Evolutionary conservation across 2,888 invertebrate species (phyloP).

Genomic region (Melipona beecheii): DNA sequence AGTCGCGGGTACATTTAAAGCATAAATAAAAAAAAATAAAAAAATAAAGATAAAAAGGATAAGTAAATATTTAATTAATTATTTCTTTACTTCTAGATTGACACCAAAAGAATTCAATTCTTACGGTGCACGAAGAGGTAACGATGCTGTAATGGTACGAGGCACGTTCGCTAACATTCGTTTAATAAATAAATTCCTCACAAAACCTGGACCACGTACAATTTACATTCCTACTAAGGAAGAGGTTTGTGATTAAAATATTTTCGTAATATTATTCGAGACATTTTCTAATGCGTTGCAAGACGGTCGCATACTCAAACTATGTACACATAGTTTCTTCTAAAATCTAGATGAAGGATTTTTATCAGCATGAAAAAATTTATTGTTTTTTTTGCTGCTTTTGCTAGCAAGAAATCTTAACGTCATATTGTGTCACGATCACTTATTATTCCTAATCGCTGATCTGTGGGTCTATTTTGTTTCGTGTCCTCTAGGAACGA

Average conservation of each 20-base stretch:
- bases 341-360: too few species aligned
- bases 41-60: neutral
- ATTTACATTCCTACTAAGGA: slow-evolving; percentile 94
- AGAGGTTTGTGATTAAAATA: slow-evolving; percentile 85
- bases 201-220: slow-evolving; percentile 93
- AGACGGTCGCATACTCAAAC: too few species aligned
- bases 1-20: slow-evolving; percentile 87
- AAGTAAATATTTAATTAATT: neutral
- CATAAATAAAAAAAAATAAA: neutral
- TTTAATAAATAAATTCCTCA: slow-evolving; percentile 94
- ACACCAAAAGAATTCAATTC: slow-evolving; percentile 98
- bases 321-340: too few species aligned
- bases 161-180: slow-evolving; percentile 99
- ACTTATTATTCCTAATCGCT: too few species aligned
- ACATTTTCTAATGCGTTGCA: too few species aligned
- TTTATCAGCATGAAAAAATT: too few species aligned
- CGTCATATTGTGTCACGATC: too few species aligned
- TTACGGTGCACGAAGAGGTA: slow-evolving; percentile 98
- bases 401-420: too few species aligned
- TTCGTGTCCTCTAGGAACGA: too few species aligned
- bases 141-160: slow-evolving; percentile 98
- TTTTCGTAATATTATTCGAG: too few species aligned
- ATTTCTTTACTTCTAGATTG: slow-evolving; percentile 85
- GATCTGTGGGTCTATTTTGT: too few species aligned
- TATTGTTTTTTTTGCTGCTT: too few species aligned